These are phyloP conservation scores for Catostomus latipinnis DNA, from an alignment of 2,797 vertebrate species.

Conservation along the genomic window DNA sequence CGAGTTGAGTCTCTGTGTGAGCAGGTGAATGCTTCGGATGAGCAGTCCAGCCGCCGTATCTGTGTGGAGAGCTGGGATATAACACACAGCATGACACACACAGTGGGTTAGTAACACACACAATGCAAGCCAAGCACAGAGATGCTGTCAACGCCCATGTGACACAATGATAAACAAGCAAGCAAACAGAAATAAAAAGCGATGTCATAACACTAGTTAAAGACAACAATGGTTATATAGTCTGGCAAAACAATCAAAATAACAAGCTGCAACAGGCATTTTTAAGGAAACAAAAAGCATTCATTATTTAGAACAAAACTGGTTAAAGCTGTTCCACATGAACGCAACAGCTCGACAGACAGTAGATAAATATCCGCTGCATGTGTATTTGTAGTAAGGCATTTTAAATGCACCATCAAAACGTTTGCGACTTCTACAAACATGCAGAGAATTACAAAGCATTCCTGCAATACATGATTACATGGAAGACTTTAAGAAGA, in stretches of 20 bases:
- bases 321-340: neutral
- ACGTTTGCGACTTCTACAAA: conserved; percentile 26
- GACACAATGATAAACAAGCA: conserved; percentile 68
- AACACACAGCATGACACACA: conserved; percentile 84
- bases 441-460: neutral
- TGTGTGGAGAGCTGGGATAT: conserved; percentile 94
- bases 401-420: neutral
- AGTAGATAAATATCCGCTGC: neutral
- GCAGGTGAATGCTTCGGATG: conserved; percentile 89
- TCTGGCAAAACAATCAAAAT: neutral
- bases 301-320: neutral
- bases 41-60: conserved; percentile 89
- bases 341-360: neutral
- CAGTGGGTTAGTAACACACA: conserved; percentile 87
- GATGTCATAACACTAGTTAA: conserved; percentile 22
- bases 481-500: neutral
- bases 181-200: conserved; percentile 50
- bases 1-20: conserved; percentile 88
- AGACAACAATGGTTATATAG: neutral
- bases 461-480: neutral
- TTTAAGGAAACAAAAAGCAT: conserved; percentile 1
- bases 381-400: too few species aligned
- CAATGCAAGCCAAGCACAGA: conserved; percentile 78
- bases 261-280: neutral
- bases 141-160: conserved; percentile 56